These are phyloP conservation scores for Stomatorhinus walkeri DNA, from an alignment of 2,797 vertebrate genomes.

Conservation along the genomic window DNA sequence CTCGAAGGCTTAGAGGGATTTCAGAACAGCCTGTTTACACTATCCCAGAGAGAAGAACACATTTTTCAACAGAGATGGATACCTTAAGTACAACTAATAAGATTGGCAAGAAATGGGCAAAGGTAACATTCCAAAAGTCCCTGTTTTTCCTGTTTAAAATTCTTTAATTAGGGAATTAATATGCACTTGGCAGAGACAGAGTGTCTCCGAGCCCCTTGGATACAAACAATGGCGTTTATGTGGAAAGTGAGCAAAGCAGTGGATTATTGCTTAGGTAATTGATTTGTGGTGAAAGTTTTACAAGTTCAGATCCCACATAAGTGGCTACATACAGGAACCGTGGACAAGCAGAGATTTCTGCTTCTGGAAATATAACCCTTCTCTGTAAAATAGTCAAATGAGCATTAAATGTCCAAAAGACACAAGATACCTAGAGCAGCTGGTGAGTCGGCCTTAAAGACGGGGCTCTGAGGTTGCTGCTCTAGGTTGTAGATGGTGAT, in stretches of 20 bases:
- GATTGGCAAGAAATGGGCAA: slow-evolving; percentile 26
- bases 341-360: neutral
- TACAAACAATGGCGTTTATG: neutral
- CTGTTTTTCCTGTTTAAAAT: slow-evolving; percentile 25
- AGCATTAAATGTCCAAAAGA: neutral
- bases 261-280: neutral
- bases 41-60: slow-evolving; percentile 21
- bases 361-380: neutral
- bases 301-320: neutral
- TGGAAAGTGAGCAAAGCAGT: neutral
- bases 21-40: neutral
- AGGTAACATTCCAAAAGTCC: slow-evolving; percentile 27
- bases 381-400: neutral
- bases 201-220: neutral
- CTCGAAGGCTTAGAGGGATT: neutral
- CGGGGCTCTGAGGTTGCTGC: neutral
- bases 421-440: neutral
- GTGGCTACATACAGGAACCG: neutral
- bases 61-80: slow-evolving; percentile 16
- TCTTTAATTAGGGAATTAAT: slow-evolving; percentile 26
- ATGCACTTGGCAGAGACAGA: slow-evolving; percentile 8
- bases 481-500: neutral
- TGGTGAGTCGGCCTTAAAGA: neutral
- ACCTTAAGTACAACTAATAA: slow-evolving; percentile 18
- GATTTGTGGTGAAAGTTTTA: slow-evolving; percentile 7